Conservation (phyloP, 2,113 vertebrate species). For the Nibea albiflora region DNA sequence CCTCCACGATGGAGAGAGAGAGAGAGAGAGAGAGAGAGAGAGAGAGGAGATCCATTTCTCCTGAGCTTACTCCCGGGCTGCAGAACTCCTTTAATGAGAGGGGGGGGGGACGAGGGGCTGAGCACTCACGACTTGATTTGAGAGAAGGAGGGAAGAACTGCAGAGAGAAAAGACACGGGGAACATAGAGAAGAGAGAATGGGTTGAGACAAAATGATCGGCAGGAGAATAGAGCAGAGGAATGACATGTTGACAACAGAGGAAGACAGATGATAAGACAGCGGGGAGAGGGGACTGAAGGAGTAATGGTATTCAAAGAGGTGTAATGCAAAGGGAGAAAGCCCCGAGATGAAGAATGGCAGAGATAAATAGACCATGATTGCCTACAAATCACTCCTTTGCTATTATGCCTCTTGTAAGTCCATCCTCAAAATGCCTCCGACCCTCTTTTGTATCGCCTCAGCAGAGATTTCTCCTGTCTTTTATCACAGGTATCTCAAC, state of each 20-base stretch:
- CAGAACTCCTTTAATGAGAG: conserved; percentile 69
- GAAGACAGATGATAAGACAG: conserved; percentile 66
- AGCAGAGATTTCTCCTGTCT: conserved; percentile 1
- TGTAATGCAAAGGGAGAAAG: conserved; percentile 48
- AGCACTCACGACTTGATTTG: conserved; percentile 57
- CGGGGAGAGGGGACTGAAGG: conserved; percentile 34
- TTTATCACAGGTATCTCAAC: conserved; percentile 20
- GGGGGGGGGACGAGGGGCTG: background rate
- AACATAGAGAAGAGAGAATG: conserved; percentile 26
- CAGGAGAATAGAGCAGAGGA: conserved; percentile 46
- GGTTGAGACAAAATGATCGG: conserved; percentile 39
- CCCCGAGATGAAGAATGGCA: conserved; percentile 39
- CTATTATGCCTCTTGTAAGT: conserved; percentile 31
- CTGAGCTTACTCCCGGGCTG: conserved; percentile 61
- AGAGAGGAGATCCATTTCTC: conserved; percentile 68
- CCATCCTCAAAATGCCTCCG: conserved; percentile 27
- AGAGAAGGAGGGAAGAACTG: conserved; percentile 30
- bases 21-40: conserved; percentile 22
- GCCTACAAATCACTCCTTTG: conserved; percentile 51
- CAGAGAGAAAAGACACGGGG: conserved; percentile 31
- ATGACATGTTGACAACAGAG: conserved; percentile 66
- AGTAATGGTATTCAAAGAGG: conserved; percentile 49
- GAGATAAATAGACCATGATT: conserved; percentile 53
- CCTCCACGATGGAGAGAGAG: conserved; percentile 48
- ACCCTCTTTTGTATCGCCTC: background rate